Percentiles rank a stretch among this genome's conserved stretches.
Conservation (phyloP, 2,113 vertebrate species). For the Gallinago paraguaiae region DNA sequence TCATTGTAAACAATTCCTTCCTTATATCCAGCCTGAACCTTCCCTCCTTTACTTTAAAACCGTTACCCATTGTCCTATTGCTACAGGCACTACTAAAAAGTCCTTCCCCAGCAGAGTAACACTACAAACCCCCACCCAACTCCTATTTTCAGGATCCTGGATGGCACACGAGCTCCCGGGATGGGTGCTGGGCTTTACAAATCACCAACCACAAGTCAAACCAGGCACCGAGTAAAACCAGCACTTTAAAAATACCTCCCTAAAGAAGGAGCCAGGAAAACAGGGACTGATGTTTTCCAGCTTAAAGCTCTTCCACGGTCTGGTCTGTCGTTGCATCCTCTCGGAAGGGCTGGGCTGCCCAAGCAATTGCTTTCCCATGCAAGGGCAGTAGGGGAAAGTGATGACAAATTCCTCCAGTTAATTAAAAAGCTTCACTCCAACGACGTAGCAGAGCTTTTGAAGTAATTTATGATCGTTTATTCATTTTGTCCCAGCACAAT, state of each 20-base stretch:
- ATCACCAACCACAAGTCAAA: no score
- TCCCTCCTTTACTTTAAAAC: background rate
- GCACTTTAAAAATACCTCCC: no score
- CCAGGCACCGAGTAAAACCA: background rate
- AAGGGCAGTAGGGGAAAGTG: background rate
- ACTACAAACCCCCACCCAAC: background rate
- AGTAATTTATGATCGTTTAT: constrained; percentile 54
- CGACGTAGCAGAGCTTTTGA: constrained; percentile 15
- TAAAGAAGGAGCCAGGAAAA: background rate
- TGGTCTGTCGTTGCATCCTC: background rate
- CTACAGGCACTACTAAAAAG: background rate
- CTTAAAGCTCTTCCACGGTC: background rate
- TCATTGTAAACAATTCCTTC: background rate
- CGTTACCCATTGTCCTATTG: rapidly evolving
- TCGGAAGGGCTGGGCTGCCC: background rate
- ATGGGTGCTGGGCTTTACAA: background rate
- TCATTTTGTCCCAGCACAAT: constrained; percentile 48
- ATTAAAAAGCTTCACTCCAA: constrained; percentile 59
- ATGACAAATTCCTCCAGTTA: constrained; percentile 62
- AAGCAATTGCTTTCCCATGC: background rate
- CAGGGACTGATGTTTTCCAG: background rate
- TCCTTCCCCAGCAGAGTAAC: background rate
- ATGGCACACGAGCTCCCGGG: background rate
- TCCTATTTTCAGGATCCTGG: background rate
- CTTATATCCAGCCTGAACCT: background rate